Evolutionary conservation across 2,113 vertebrate genomes (phyloP).

Genomic region (Chamaetylas fuelleborni): DNA sequence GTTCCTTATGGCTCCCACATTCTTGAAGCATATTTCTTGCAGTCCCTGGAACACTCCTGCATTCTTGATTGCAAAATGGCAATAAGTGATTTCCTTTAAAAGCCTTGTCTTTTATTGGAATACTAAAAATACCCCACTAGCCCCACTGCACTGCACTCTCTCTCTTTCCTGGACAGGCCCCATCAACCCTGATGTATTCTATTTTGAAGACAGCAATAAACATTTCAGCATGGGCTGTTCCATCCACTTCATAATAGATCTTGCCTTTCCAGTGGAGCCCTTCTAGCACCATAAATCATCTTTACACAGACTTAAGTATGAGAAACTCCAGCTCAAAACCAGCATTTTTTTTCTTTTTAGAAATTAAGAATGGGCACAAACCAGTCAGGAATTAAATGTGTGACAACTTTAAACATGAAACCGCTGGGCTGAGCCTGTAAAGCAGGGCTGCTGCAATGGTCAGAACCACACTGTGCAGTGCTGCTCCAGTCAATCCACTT

Average conservation of each 20-base stretch:
- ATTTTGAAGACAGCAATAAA: conserved; percentile 64
- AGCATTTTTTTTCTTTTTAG: not conserved
- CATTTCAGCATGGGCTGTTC: conserved; percentile 63
- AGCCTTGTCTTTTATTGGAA: conserved; percentile 59
- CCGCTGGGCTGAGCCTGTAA: not conserved
- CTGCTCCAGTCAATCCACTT: not conserved
- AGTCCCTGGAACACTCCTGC: conserved; percentile 67
- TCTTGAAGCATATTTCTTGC: conserved; percentile 64
- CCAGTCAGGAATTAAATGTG: not conserved
- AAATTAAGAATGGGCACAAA: not conserved
- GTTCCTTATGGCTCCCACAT: conserved; percentile 57
- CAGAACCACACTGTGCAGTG: not conserved
- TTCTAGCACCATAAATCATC: conserved; percentile 59
- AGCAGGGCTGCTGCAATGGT: not conserved
- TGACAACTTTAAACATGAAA: not conserved
- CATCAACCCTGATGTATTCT: conserved; percentile 56
- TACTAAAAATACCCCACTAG: conserved; percentile 61
- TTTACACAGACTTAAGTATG: conserved; percentile 22
- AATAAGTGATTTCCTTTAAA: conserved; percentile 68
- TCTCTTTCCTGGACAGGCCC: conserved; percentile 60
- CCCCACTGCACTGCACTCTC: conserved; percentile 1
- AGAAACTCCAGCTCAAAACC: conserved; percentile 20
- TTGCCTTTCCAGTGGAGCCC: conserved; percentile 49
- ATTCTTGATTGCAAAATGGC: conserved; percentile 68
- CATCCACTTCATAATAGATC: conserved; percentile 41